Conservation (phyloP, 2,888 invertebrate species). For the Cyclophora punctaria region DNA sequence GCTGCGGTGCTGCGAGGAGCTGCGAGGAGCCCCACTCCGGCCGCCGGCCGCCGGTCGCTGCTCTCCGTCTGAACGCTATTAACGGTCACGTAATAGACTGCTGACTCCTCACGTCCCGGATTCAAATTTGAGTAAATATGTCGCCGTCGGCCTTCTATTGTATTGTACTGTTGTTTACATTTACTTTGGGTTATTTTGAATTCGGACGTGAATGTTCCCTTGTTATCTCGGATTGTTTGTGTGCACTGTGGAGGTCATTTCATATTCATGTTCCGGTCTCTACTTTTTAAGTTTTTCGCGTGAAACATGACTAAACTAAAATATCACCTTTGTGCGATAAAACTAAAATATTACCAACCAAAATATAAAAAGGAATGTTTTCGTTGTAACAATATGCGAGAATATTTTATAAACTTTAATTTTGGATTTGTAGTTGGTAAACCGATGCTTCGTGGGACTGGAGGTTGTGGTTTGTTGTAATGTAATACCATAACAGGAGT, state of each 20-base stretch:
- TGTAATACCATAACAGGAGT: no score
- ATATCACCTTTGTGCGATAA: constrained; percentile 10
- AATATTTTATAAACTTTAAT: no score
- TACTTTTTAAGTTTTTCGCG: constrained; percentile 17
- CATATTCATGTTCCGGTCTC: constrained; percentile 27
- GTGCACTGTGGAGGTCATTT: constrained; percentile 29
- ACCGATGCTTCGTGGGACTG: no score
- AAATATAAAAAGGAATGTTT: neutral
- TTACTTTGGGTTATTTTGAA: constrained; percentile 46
- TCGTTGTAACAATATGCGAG: no score
- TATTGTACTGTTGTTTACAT: constrained; percentile 49
- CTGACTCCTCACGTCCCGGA: constrained; percentile 57
- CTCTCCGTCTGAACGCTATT: constrained; percentile 41
- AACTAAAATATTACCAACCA: neutral
- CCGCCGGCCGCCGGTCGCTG: constrained; percentile 2
- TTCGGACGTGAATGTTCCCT: constrained; percentile 36
- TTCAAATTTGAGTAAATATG: constrained; percentile 66
- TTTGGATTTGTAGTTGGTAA: no score
- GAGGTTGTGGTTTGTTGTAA: no score
- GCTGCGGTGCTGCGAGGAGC: constrained; percentile 50
- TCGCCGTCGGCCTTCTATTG: constrained; percentile 47
- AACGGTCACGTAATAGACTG: constrained; percentile 64
- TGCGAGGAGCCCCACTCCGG: constrained; percentile 40
- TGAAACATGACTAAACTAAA: constrained; percentile 10
- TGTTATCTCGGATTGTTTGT: constrained; percentile 40